A percentile compares a stretch with the other conserved stretches of the same genome.
Evolutionary conservation across 2,113 vertebrate genomes (phyloP).

Genomic region (Sitta europaea): DNA sequence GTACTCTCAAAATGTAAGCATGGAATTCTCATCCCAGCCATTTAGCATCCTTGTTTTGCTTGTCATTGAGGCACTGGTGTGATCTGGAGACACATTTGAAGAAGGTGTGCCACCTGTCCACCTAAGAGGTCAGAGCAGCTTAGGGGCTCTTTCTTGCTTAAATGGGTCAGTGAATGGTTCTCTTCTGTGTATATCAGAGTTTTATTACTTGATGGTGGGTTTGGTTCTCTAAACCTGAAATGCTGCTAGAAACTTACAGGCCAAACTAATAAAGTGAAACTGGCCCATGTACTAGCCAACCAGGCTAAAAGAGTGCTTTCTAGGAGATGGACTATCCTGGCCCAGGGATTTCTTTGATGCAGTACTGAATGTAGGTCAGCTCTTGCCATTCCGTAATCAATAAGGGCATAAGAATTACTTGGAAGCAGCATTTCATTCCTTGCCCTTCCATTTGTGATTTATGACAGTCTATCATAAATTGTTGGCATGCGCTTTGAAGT

Average conservation of each 20-base stretch:
- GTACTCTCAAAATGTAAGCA: background rate
- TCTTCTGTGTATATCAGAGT: background rate
- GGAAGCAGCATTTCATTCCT: slow-evolving; percentile 21
- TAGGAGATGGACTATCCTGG: background rate
- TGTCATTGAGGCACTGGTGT: background rate
- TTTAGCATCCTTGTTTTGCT: background rate
- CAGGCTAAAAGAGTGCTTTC: background rate
- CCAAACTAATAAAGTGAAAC: background rate
- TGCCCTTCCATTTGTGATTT: slow-evolving; percentile 10
- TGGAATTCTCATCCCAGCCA: background rate
- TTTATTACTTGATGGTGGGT: background rate
- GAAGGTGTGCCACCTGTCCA: background rate
- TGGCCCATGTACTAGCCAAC: background rate
- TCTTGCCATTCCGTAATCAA: background rate
- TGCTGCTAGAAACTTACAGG: background rate
- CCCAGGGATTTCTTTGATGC: background rate
- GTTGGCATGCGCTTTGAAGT: background rate
- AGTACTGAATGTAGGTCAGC: background rate
- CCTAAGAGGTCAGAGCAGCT: background rate
- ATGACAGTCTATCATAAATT: background rate
- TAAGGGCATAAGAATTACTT: slow-evolving; percentile 7
- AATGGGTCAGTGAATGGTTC: background rate
- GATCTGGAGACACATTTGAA: background rate
- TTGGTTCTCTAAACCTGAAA: background rate
- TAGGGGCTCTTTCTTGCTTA: background rate